These are phyloP conservation scores for Drosophila longiperda DNA, from an alignment of 2,888 invertebrate species.

Conservation along the genomic window DNA sequence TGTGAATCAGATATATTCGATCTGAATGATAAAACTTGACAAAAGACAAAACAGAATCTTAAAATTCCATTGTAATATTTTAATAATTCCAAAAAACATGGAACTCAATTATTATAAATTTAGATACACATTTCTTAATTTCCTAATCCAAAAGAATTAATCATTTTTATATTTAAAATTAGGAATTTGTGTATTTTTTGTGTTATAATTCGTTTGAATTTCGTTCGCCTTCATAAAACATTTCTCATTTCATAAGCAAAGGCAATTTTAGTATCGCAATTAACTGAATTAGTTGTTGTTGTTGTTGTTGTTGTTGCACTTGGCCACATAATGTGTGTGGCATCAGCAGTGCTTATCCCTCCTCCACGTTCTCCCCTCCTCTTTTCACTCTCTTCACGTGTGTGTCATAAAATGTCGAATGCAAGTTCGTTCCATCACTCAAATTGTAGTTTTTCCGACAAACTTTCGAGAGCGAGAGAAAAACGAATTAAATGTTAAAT, in stretches of 20 bases:
- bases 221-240: not conserved
- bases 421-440: slow-evolving; percentile 82
- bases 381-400: not conserved
- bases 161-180: slow-evolving; percentile 25
- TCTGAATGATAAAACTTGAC: not conserved
- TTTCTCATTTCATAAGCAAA: slow-evolving; percentile 10
- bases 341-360: slow-evolving; percentile 17
- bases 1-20: not conserved
- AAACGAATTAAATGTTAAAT: slow-evolving; percentile 52
- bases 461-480: slow-evolving; percentile 43
- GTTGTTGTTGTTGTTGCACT: slow-evolving; percentile 1
- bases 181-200: slow-evolving; percentile 12
- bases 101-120: not conserved
- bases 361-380: not conserved
- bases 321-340: slow-evolving; percentile 10
- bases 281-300: slow-evolving; percentile 39
- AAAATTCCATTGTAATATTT: not conserved
- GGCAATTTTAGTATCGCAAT: slow-evolving; percentile 46
- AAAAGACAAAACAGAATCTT: not conserved
- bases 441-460: slow-evolving; percentile 57
- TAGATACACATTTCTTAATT: not conserved
- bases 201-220: slow-evolving; percentile 14
- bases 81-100: not conserved
- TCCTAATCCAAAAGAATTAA: not conserved
- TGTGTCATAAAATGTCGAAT: slow-evolving; percentile 54